These are phyloP conservation scores for Eristalinus sepulchralis DNA, from an alignment of 2,888 invertebrate species.

Conservation along the genomic window DNA sequence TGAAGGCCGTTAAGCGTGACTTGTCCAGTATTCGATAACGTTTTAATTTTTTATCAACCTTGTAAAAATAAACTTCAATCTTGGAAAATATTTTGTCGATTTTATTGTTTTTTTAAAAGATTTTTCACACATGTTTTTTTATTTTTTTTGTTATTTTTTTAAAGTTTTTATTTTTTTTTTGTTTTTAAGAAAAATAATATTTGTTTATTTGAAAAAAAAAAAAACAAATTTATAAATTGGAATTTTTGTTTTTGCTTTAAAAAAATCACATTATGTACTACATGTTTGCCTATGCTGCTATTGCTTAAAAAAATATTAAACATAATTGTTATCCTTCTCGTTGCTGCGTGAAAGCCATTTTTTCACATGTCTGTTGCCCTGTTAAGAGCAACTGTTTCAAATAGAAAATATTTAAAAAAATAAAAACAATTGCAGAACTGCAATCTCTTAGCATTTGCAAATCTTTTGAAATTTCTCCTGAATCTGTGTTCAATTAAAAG, in stretches of 20 bases:
- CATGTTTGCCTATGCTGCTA: conserved; percentile 24
- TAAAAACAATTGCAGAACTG: neutral
- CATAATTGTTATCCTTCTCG: conserved; percentile 1
- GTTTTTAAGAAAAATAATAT: conserved; percentile 33
- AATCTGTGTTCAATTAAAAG: neutral
- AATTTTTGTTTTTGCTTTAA: conserved; percentile 44
- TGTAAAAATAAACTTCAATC: neutral
- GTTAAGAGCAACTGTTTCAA: conserved; percentile 10
- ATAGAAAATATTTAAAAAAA: neutral
- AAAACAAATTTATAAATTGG: conserved; percentile 51
- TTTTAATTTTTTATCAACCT: too few relatives aligned
- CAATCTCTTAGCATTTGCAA: neutral
- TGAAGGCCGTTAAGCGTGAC: too few relatives aligned
- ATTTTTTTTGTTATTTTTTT: conserved; percentile 61
- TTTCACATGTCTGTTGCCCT: conserved; percentile 14
- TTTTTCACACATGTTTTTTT: conserved; percentile 61
- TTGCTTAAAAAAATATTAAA: conserved; percentile 39
- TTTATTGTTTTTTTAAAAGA: conserved; percentile 66
- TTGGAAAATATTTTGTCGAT: conserved; percentile 68
- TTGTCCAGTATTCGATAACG: too few relatives aligned
- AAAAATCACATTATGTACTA: conserved; percentile 64
- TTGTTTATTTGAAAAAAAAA: conserved; percentile 38
- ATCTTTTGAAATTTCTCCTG: neutral
- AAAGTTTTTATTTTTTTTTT: conserved; percentile 43
- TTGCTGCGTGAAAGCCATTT: conserved; percentile 7